Conservation (phyloP, 2,797 vertebrate species). For the Oryzias dopingdopingensis region DNA sequence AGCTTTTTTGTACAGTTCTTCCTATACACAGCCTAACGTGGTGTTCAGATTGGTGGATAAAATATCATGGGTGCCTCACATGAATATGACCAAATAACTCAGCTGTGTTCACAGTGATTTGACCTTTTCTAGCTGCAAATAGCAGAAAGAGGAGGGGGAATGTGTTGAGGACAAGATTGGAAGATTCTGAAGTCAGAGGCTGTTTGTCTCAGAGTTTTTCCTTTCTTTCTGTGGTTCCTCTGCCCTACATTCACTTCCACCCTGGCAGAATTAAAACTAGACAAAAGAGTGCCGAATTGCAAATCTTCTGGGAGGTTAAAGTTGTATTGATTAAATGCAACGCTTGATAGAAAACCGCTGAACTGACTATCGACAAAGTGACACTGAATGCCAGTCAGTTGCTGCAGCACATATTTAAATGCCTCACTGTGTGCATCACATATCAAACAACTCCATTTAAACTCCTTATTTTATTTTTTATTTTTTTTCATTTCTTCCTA, state of each 20-base stretch:
- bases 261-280: conserved; percentile 12
- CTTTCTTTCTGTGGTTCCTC: conserved; percentile 10
- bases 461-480: conserved; percentile 28
- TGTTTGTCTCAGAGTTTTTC: conserved; percentile 31
- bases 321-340: conserved; percentile 1
- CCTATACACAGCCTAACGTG: background rate
- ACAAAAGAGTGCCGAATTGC: background rate
- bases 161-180: conserved; percentile 3
- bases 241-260: conserved; percentile 27
- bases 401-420: conserved; percentile 26
- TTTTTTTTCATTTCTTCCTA: conserved; percentile 31
- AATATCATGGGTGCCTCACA: conserved; percentile 1
- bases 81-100: conserved; percentile 28
- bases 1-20: too few species aligned
- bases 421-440: conserved; percentile 42
- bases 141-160: conserved; percentile 19
- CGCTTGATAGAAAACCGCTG: background rate
- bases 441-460: conserved; percentile 40
- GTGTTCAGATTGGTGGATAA: background rate
- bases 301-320: conserved; percentile 1
- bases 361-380: conserved; percentile 10
- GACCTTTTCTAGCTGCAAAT: conserved; percentile 42
- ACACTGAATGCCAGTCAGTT: conserved; percentile 15
- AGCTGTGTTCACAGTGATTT: conserved; percentile 32
- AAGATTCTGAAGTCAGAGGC: conserved; percentile 21